Evolutionary conservation across 2,888 invertebrate species (phyloP), one percentile per base, ranked within the genome.

Genomic region (Pyrrhosoma nymphula): DNA sequence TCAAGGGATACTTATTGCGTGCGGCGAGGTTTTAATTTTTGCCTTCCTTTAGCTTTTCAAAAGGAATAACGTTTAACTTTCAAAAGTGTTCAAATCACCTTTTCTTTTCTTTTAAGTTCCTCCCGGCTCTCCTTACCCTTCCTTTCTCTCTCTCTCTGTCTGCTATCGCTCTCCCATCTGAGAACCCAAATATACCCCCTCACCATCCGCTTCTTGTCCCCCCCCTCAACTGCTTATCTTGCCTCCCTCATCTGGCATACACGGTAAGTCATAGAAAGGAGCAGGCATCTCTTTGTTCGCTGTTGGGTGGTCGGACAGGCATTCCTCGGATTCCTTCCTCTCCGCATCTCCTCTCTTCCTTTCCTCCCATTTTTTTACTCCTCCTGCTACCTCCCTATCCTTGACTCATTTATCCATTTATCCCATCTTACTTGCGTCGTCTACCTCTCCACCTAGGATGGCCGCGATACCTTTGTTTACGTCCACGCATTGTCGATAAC

Each of bases 261-360:
- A 39, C 20, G 35, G 60, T 23, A 91, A 30, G 60, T 30, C 35
- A 30, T 30, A 60, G 35, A 60, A 60, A 39, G 20, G 90, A 91
- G 55, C 60, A 60, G 35, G 30, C 82, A 82, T 82, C 82, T 82
- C 82, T 82, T 82, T 82, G 82, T 82, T 82, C 82, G 82, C 82
- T 82, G 82, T 82, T 82, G 82, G 82, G 82, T 82, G 82, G 82
- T 82, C 82, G 82, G 30, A 16, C 82, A 35, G 82, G 26, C 30
- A 82, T 82, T 82, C 82, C 82, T 18, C 30, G 82, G 35, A 82
- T 82, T 82, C 82, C 82, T 35, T 82, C 35, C 82, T 35, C 30
- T 35, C 69, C 82, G 4, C n/a, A 82, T 82, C 82, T 82, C 69
- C n/a, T 82, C 18, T 20, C 69, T 35, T 35, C 82, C 82, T 82